Conservation (phyloP, 2,888 invertebrate genomes). For the Abrostola triplasia region DNA sequence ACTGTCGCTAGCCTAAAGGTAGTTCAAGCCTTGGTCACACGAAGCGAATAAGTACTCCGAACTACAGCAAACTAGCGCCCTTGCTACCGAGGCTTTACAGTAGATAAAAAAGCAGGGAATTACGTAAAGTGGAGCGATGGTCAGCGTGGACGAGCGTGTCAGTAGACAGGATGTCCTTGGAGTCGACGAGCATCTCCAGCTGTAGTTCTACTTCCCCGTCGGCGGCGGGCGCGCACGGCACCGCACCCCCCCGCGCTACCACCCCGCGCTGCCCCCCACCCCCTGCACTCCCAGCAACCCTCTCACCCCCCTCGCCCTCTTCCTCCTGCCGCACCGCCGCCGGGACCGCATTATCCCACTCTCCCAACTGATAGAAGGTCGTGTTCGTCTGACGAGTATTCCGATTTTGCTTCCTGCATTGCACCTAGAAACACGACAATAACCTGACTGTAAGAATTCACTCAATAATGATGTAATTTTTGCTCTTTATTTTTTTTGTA, state of each 20-base stretch:
- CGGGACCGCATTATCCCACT: constrained; percentile 56
- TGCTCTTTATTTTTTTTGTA: too few species aligned
- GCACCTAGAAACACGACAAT: constrained; percentile 54
- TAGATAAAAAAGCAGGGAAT: constrained; percentile 45
- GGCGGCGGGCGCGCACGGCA: constrained; percentile 56
- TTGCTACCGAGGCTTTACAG: too few species aligned
- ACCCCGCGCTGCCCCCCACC: constrained; percentile 56
- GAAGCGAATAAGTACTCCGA: too few species aligned
- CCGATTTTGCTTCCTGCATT: constrained; percentile 65
- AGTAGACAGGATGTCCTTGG: constrained; percentile 86
- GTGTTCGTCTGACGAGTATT: constrained; percentile 71
- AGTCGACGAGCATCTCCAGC: constrained; percentile 80
- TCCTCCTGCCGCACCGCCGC: constrained; percentile 60
- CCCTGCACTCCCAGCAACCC: constrained; percentile 59
- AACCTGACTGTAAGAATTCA: not conserved
- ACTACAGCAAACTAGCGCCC: too few species aligned
- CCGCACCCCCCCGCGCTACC: constrained; percentile 67
- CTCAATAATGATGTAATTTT: not conserved
- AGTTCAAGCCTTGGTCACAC: too few species aligned
- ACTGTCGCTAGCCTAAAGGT: too few species aligned
- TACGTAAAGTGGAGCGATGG: constrained; percentile 75
- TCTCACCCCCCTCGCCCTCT: constrained; percentile 28
- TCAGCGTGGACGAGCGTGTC: constrained; percentile 91
- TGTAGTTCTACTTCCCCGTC: constrained; percentile 73
- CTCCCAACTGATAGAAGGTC: constrained; percentile 60